Conservation (phyloP, 2,888 invertebrate genomes). For the Diabrotica balteata region DNA sequence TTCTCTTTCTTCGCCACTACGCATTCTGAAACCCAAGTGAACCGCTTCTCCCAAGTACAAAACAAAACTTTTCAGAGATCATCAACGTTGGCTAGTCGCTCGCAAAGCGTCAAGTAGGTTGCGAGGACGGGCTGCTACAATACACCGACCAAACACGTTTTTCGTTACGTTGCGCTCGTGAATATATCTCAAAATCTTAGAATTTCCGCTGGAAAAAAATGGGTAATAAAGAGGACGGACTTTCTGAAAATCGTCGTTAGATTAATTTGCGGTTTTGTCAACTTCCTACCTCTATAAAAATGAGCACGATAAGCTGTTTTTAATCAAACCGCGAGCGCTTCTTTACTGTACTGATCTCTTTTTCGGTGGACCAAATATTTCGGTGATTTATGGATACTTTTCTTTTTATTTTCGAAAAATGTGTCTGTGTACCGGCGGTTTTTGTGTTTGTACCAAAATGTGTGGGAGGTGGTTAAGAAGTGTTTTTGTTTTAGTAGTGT, state of each 20-base stretch:
- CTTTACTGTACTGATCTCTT: background rate
- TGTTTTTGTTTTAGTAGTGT: slow-evolving; percentile 36
- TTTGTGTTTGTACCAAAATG: slow-evolving; percentile 25
- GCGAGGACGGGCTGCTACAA: slow-evolving; percentile 3
- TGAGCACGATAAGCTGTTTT: slow-evolving; percentile 17
- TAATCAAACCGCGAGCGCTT: slow-evolving; percentile 14
- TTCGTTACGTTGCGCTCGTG: background rate
- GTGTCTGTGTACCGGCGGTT: slow-evolving; percentile 22
- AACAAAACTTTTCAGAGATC: slow-evolving; percentile 8
- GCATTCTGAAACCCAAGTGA: slow-evolving; percentile 2
- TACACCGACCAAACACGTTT: slow-evolving; percentile 1
- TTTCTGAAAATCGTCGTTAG: slow-evolving; percentile 8
- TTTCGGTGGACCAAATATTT: background rate
- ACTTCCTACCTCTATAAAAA: slow-evolving; percentile 25
- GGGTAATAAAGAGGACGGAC: slow-evolving; percentile 11
- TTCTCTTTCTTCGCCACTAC: slow-evolving; percentile 4
- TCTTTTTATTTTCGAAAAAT: slow-evolving; percentile 10
- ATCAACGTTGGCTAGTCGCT: slow-evolving; percentile 4
- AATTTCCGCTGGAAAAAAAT: slow-evolving; percentile 17
- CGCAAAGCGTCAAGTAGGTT: slow-evolving; percentile 3
- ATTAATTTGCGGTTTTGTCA: slow-evolving; percentile 12
- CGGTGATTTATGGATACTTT: background rate
- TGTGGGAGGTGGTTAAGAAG: slow-evolving; percentile 30
- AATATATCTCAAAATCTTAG: slow-evolving; percentile 8
- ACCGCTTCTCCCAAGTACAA: slow-evolving; percentile 1